A percentile compares a stretch with the other conserved stretches of the same genome.
These are phyloP conservation scores for Oplegnathus fasciatus DNA, from an alignment of 2,113 vertebrate species.

Conservation along the genomic window DNA sequence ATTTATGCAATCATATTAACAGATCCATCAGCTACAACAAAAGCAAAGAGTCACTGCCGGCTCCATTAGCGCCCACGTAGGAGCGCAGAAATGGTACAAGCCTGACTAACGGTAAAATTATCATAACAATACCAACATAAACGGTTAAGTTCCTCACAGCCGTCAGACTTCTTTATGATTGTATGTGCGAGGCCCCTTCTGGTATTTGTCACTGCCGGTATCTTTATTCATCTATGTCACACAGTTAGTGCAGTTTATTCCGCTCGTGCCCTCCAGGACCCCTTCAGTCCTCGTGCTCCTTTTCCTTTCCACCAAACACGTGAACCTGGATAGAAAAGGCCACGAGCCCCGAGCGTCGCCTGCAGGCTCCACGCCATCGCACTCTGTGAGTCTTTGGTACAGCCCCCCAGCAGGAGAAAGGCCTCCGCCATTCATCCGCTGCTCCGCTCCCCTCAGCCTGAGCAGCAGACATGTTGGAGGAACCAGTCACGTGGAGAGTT, in stretches of 20 bases:
- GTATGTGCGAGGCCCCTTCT: constrained; percentile 13
- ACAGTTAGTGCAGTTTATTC: not conserved
- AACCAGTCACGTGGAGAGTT: constrained; percentile 40
- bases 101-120: constrained; percentile 49
- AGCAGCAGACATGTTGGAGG: not conserved
- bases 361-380: constrained; percentile 16
- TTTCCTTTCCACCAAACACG: constrained; percentile 22
- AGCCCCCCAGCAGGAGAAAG: constrained; percentile 37
- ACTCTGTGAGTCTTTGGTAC: not conserved
- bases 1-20: constrained; percentile 55
- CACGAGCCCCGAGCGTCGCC: constrained; percentile 28
- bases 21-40: constrained; percentile 58
- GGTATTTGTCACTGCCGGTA: constrained; percentile 21
- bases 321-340: constrained; percentile 14
- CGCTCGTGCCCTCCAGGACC: not conserved
- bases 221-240: constrained; percentile 30
- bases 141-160: constrained; percentile 21
- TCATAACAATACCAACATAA: constrained; percentile 53
- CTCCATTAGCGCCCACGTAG: constrained; percentile 64
- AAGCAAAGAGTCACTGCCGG: constrained; percentile 28
- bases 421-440: constrained; percentile 27
- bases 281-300: not conserved
- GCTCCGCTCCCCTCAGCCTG: not conserved
- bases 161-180: constrained; percentile 38
- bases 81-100: constrained; percentile 31